phyloP scores from a whole-genome alignment of 2,797 vertebrate species.

The Loriculus beryllinus region DNA sequence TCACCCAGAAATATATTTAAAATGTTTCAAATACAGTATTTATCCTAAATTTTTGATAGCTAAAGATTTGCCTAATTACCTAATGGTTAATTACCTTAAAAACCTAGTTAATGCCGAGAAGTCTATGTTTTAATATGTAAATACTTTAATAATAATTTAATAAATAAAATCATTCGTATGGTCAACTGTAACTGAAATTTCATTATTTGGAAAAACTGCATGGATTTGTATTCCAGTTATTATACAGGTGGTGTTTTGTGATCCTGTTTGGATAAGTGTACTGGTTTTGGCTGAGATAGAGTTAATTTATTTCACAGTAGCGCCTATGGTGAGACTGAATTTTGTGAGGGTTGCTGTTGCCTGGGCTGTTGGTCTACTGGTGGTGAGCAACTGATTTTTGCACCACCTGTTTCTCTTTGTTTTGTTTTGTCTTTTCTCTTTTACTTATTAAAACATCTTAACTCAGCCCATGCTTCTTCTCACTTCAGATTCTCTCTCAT shows the following conservation, averaged over 20 bases:
- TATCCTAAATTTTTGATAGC: background rate
- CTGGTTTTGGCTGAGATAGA: background rate
- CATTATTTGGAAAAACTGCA: background rate
- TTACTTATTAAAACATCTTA: background rate
- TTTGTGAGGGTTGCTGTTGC: background rate
- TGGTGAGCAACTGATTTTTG: background rate
- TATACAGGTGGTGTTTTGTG: background rate
- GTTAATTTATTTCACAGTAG: background rate
- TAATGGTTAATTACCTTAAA: background rate
- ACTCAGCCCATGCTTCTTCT: background rate
- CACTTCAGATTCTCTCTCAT: background rate
- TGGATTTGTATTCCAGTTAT: background rate
- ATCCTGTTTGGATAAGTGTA: background rate
- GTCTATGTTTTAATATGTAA: background rate
- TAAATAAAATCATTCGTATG: background rate
- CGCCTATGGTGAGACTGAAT: fast-evolving
- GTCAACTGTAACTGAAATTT: background rate
- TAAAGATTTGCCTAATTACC: background rate
- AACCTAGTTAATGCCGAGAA: background rate
- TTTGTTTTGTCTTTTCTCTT: background rate
- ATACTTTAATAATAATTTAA: background rate
- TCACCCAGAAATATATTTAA: background rate
- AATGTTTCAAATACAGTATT: background rate
- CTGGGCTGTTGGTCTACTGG: background rate
- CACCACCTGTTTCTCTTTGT: background rate